Evolutionary conservation across 2,888 invertebrate species (phyloP).

Genomic region (Drosophila longiperda): DNA sequence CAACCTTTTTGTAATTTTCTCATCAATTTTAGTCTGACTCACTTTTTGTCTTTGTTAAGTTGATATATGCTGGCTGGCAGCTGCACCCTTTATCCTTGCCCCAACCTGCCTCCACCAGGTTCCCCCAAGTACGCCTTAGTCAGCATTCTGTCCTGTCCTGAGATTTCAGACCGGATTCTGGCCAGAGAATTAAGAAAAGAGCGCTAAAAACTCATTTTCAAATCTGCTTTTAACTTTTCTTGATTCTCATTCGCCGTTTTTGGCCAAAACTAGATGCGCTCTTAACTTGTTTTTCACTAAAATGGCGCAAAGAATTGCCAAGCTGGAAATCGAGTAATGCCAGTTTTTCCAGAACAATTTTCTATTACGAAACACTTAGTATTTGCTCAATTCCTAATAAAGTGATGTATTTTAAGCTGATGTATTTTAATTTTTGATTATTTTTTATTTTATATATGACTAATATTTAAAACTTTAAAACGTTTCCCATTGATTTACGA

Average conservation of each 20-base stretch:
- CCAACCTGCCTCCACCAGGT: background rate
- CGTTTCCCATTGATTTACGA: too few relatives aligned
- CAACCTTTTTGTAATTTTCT: background rate
- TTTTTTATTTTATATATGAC: background rate
- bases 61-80: background rate
- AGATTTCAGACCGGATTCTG: background rate
- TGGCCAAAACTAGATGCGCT: background rate
- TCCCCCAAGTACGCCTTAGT: too few relatives aligned
- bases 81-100: background rate
- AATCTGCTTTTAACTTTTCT: background rate
- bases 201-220: background rate
- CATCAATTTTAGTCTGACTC: background rate
- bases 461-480: background rate
- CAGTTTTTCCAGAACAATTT: constrained; percentile 2
- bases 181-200: background rate
- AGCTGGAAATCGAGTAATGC: background rate
- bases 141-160: background rate
- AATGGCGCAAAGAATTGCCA: background rate
- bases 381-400: background rate
- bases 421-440: background rate
- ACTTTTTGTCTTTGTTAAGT: too few relatives aligned
- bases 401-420: background rate
- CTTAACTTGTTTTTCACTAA: constrained; percentile 4
- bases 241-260: background rate
- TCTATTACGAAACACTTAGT: background rate